Base-by-base conservation (phyloP, 2,797 vertebrate genomes). In the Acridotheres tristis region DNA sequence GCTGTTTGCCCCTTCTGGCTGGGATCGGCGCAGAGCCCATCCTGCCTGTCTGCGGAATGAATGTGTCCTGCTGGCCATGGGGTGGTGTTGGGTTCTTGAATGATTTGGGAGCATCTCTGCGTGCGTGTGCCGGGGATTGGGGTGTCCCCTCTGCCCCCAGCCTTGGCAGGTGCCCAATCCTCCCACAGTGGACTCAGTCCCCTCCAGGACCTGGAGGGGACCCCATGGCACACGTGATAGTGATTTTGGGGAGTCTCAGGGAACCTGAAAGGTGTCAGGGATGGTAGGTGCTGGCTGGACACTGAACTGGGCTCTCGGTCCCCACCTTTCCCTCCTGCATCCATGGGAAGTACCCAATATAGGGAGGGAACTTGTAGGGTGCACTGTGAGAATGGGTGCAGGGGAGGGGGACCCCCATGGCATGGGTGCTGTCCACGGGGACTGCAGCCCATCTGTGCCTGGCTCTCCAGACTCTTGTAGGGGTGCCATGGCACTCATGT, bases 81-180 rank as follows among this genome's bases (percentile, higher is more conserved):
- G 40, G 23, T 1, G 50, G 5, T 1, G 21, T 16, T 1, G n/a
- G 50, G 59, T 26, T 55, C 65, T 1, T 0, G 0, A 13, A 50
- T 0, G 1, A 6, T 58, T 36, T 34, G 76, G 15, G 76, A 66
- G 50, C 20, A 2, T 57, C 1, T 0, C 2, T 8, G 34, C 22
- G 34, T 0, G 6, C 0, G 5, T 30, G 78, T 55, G 71, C 0
- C 53, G 61, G 38, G 34, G 42, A 51, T 16, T 3, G 7, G 80
- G 69, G 13, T 36, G 69, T 81, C n/a, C 48, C 53, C 50, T 88
- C 55, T 80, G 63, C 21, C 71, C 3, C 15, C 47, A 32, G 21
- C 36, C 42, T 32, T 23, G 53, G 18, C 4, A 5, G 16, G 34
- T 76, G 65, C 25, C 54, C 58, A 13, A 0, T 25, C 13, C 5